phyloP scores from a whole-genome alignment of 2,797 vertebrate genomes.

The Oophaga sylvatica region DNA sequence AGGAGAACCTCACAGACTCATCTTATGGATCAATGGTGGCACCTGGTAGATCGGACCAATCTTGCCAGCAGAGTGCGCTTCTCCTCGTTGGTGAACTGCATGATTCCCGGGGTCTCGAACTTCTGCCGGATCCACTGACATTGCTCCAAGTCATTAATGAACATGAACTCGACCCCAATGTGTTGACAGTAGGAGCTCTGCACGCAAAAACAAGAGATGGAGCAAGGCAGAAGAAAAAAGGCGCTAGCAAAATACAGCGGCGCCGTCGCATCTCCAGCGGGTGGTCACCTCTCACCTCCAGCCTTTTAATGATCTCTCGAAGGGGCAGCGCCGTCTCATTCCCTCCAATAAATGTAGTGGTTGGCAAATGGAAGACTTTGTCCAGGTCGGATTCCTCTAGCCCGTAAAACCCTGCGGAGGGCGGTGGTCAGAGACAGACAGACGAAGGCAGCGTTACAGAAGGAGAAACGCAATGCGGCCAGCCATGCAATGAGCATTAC shows the following conservation, averaged over 20 bases:
- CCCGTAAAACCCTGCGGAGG: constrained; percentile 83
- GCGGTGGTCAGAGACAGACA: constrained; percentile 41
- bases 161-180: constrained; percentile 95
- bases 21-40: not conserved
- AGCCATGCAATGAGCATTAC: constrained; percentile 29
- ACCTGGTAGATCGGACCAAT: constrained; percentile 91
- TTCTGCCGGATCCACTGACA: constrained; percentile 93
- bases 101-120: constrained; percentile 88
- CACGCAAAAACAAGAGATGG: constrained; percentile 5
- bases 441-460: constrained; percentile 51
- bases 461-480: constrained; percentile 37
- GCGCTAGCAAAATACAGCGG: no score
- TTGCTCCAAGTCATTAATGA: constrained; percentile 94
- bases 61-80: constrained; percentile 85
- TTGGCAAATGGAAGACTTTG: constrained; percentile 91
- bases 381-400: constrained; percentile 87
- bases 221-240: not conserved
- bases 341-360: constrained; percentile 92
- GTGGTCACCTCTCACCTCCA: constrained; percentile 81
- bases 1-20: not conserved
- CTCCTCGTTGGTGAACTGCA: constrained; percentile 86
- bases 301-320: constrained; percentile 88
- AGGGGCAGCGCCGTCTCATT: constrained; percentile 83
- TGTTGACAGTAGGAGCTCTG: constrained; percentile 90
- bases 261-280: not conserved